Conservation (phyloP, 2,888 invertebrate genomes). For the Electrophaes corylata region DNA sequence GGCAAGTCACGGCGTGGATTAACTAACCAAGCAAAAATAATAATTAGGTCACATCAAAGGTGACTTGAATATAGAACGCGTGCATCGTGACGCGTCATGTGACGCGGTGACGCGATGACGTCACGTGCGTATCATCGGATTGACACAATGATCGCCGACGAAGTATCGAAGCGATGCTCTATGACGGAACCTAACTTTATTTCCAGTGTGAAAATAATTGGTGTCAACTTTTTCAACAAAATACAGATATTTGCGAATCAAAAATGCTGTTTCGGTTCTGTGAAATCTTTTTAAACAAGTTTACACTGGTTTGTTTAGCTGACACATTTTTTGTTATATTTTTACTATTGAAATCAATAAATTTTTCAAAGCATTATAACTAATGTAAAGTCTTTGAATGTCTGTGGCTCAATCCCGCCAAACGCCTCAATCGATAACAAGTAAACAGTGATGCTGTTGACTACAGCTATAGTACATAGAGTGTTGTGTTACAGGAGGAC, state of each 20-base stretch:
- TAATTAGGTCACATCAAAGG: too few relatives aligned
- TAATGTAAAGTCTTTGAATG: too few relatives aligned
- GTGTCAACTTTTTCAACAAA: conserved; percentile 21
- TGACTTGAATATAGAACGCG: too few relatives aligned
- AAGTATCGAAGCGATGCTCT: conserved; percentile 21
- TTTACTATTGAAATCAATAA: background rate
- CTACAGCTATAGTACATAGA: too few relatives aligned
- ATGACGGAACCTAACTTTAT: conserved; percentile 19
- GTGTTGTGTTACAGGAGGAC: conserved; percentile 86
- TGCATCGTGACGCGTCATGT: background rate
- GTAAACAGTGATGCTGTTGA: background rate
- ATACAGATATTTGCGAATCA: conserved; percentile 8
- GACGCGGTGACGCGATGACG: conserved; percentile 11
- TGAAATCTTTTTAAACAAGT: background rate
- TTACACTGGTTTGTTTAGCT: background rate
- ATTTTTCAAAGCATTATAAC: too few relatives aligned
- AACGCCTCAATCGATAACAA: background rate
- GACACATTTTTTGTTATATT: background rate
- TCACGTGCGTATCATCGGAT: conserved; percentile 19
- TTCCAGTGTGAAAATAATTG: conserved; percentile 32
- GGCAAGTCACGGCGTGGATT: too few relatives aligned
- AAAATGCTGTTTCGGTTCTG: conserved; percentile 3
- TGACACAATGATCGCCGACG: conserved; percentile 16
- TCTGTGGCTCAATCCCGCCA: too few relatives aligned
- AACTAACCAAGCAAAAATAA: background rate